Base-by-base conservation (phyloP, 2,888 invertebrate species). In the Polydrusus tereticollis region DNA sequence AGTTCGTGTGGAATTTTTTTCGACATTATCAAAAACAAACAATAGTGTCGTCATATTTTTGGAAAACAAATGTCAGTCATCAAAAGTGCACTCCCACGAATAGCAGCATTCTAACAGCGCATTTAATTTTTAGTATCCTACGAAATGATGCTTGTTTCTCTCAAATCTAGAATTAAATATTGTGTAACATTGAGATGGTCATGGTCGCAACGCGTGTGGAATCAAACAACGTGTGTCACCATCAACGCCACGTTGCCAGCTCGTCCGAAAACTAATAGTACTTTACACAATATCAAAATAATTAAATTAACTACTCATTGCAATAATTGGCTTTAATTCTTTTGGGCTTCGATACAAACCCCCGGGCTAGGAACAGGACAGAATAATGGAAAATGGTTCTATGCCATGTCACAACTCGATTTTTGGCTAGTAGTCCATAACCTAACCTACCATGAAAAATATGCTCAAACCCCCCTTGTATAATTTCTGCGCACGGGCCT, bases 111-210 rank as follows among this genome's bases (percentile, higher is more conserved):
- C 33, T 1, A 65, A 38, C 59, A 45, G 65, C 60, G 71, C 50
- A 45, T 55, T 55, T 55, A 29, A 18, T 71, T 71, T 65, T 66
- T 29, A 20, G 50, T 29, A 65, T 65, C 59, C 70, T 26, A 52
- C 63, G n/a, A 67, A 58, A 58, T 66, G 57, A 67, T 38, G 58
- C 14, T 79, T 80, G 78, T 79, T 77, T 78, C 78, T 80, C 79
- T 78, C 77, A 78, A 81, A 79, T 81, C 78, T 80, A 79, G 80
- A 82, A 80, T 80, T 79, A 79, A 79, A 76, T 79, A 79, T 82
- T 82, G 81, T 81, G 81, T 81, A 82, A 82, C 78, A 78, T 83
- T 83, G 79, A 77, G 80, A 76, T 82, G 82, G 82, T 82, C 82
- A 83, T 82, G 82, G 82, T 79, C 79, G 72, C 72, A 75, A 77